phyloP scores from a whole-genome alignment of 2,888 invertebrate genomes.

The Spatulosminthurus flaviceps region DNA sequence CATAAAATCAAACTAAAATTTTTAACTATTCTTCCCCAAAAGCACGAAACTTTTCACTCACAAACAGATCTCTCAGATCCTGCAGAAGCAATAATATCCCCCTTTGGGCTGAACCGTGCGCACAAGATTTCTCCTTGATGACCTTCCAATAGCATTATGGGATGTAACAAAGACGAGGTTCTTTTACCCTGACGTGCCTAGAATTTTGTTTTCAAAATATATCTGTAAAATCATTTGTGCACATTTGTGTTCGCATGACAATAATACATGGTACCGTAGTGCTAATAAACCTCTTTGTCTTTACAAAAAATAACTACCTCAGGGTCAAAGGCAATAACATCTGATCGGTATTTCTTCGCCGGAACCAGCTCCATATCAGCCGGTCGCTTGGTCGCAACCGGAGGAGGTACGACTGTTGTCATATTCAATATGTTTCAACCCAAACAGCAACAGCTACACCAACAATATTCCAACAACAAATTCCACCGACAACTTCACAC shows the following conservation, averaged over 20 bases:
- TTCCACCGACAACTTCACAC: too few relatives aligned
- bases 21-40: neutral
- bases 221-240: neutral
- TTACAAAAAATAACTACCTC: slow-evolving; percentile 25
- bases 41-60: slow-evolving; percentile 69
- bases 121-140: slow-evolving; percentile 97
- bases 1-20: neutral
- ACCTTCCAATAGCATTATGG: slow-evolving; percentile 95
- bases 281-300: neutral
- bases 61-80: slow-evolving; percentile 96
- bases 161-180: slow-evolving; percentile 87
- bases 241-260: too few relatives aligned
- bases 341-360: slow-evolving; percentile 56
- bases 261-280: too few relatives aligned
- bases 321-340: slow-evolving; percentile 55
- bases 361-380: slow-evolving; percentile 55
- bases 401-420: neutral
- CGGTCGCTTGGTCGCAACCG: slow-evolving; percentile 46
- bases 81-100: slow-evolving; percentile 89
- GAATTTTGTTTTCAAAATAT: neutral
- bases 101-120: slow-evolving; percentile 94
- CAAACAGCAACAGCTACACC: neutral
- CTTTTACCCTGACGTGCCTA: slow-evolving; percentile 70
- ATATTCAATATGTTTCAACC: neutral
- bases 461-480: neutral